Evolutionary conservation across 2,113 vertebrate genomes (phyloP).

Genomic region (Xenopus borealis): DNA sequence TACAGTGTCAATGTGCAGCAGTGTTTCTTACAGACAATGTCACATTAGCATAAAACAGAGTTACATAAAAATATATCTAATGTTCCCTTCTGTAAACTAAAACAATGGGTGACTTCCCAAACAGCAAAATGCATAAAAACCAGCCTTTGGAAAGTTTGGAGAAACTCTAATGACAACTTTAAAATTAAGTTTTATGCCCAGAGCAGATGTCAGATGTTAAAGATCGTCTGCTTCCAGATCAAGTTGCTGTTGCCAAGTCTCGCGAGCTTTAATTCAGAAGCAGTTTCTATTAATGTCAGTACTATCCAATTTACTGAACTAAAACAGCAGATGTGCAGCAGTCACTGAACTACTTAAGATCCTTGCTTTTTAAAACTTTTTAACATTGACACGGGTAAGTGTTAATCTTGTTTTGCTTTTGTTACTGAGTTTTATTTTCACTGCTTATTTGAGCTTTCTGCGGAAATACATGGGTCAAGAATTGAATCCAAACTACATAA

Average conservation of each 20-base stretch:
- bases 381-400: constrained; percentile 62
- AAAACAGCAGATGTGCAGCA: constrained; percentile 57
- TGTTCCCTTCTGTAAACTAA: neutral
- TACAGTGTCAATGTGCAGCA: too few species aligned
- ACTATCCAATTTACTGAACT: constrained; percentile 59
- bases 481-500: too few species aligned
- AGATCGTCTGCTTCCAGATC: constrained; percentile 55
- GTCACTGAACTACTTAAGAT: constrained; percentile 52
- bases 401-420: constrained; percentile 49
- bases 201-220: constrained; percentile 59
- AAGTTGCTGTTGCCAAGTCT: constrained; percentile 66
- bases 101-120: neutral
- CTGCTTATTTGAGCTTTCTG: constrained; percentile 11
- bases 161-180: neutral
- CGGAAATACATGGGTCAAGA: neutral
- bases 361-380: constrained; percentile 52
- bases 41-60: too few species aligned
- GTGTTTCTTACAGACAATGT: too few species aligned
- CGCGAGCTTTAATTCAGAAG: constrained; percentile 69
- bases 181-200: constrained; percentile 34
- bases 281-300: constrained; percentile 68
- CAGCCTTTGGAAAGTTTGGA: neutral
- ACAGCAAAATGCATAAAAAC: neutral
- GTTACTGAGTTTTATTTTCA: constrained; percentile 24
- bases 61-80: neutral